Base-by-base conservation (phyloP, 2,888 invertebrate species). In the Venustoraphidia nigricollis region DNA sequence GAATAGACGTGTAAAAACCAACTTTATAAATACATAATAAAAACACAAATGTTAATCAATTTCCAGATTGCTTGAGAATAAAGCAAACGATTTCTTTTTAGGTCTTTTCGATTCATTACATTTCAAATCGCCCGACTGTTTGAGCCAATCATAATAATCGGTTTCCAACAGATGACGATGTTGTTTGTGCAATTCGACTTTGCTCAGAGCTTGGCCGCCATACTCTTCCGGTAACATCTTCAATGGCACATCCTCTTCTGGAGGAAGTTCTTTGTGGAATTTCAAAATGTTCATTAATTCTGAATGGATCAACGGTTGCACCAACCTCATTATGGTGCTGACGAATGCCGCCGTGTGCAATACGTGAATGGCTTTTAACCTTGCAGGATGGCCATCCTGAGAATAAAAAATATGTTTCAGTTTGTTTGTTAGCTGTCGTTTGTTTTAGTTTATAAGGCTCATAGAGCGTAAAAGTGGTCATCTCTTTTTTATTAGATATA, bases 261-360 rank as follows among this genome's bases (percentile, higher is more conserved):
- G 34, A n/a, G 47, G 47, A 17, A 47, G 34, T 11, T 66, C 66
- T 58, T 59, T 62, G 49, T 67, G 67, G 52, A 79, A 79, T 63
- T 75, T 73, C 37, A 81, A 66, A 14, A 79, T 66, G 53, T 71
- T 72, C 42, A 79, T 66, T 1, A 80, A 65, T 56, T 80, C 77
- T 38, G 75, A 75, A 56, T 76, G 74, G 53, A 80, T 76, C 54
- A 81, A 67, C 0, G 81, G 81, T 51, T 77, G 72, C 8, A 81
- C 68, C 41, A 81, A 69, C 46, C 77, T 71, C 78, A 80, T 78
- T 17, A 79, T 73, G 62, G 80, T 80, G 60, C 79, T 77, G 56
- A 81, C 77, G 66, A 79, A 80, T 43, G 76, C 75, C 8, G 78
- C 77, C 1, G 79, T 76, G 60, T 81, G 77, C 41, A 81, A 70